Base-by-base conservation (phyloP, 2,888 invertebrate species). In the Pyrrhosoma nymphula region DNA sequence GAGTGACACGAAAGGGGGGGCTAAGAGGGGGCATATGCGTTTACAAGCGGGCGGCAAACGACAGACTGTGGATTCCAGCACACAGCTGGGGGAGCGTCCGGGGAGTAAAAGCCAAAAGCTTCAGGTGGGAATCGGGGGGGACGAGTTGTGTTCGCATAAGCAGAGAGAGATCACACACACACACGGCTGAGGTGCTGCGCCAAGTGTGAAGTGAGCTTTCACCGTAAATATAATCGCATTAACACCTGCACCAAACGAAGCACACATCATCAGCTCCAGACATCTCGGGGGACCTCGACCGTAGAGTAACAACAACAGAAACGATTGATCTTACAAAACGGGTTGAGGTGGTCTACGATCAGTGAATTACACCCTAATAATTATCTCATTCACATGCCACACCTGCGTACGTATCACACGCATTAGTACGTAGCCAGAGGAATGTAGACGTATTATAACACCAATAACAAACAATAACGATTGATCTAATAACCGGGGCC, bases 61-160 rank as follows among this genome's bases (percentile, higher is more conserved):
- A 30, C 20, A 75, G 63, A 18, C 63, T 14, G 63, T 23, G 63
- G 23, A 91, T 63, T 89, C 39, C 91, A 60, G 93, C 75, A 30
- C 63, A 63, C 91, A 93, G 93, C 93, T 69, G 93, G 75, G 91
- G 93, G 75, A 55, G 63, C 93, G 69, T 69, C 93, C 39, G 39
- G 91, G 60, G 39, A 47, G 35, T 56, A n/a, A 30, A 91, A 35
- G 91, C 39, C 30, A 75, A 16, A 30, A 93, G 93, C 93, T 93
- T 93, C 93, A 93, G 93, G 93, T 93, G 69, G 93, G 93, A 93
- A 93, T n/a, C 39, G 91, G 69, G 39, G 63, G 16, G 69, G 91
- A 63, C 14, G 35, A 93, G 56, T 14, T 30, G 39, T 56, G 90
- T 26, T n/a, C 60, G 35, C n/a, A n/a, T n/a, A n/a, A n/a, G n/a